Conservation (phyloP, 92 coral and sea anemone species). For the Epizoanthus rinbou region DNA sequence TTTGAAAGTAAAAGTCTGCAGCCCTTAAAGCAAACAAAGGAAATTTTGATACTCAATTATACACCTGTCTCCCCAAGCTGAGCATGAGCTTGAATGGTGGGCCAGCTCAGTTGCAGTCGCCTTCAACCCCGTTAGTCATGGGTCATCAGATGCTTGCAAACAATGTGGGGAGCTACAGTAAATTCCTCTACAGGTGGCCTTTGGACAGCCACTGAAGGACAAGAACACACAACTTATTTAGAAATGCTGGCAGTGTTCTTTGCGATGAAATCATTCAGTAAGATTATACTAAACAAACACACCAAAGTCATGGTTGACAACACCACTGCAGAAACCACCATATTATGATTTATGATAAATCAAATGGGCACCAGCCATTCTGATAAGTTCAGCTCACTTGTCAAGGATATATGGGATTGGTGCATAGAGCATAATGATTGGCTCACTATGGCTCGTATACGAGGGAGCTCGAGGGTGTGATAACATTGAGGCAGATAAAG, state of each 20-base stretch:
- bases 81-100: conserved; percentile 8
- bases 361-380: conserved; percentile 52
- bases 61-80: conserved; percentile 10
- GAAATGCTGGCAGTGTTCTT: conserved; percentile 44
- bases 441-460: background rate
- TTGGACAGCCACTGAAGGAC: conserved; percentile 57
- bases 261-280: background rate
- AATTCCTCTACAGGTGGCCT: conserved; percentile 42
- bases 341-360: too few relatives aligned
- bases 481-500: conserved; percentile 38
- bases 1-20: too few relatives aligned
- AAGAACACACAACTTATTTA: conserved; percentile 44
- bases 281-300: conserved; percentile 41
- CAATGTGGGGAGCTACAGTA: conserved; percentile 40
- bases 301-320: conserved; percentile 58
- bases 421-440: conserved; percentile 3
- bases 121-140: conserved; percentile 7
- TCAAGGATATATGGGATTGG: conserved; percentile 36
- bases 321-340: conserved; percentile 33
- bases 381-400: conserved; percentile 27
- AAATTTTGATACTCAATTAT: background rate
- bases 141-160: conserved; percentile 23
- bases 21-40: background rate
- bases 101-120: conserved; percentile 7
- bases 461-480: conserved; percentile 23